Conservation (phyloP, 2,113 vertebrate species). For the Amblyopsis rosae region DNA sequence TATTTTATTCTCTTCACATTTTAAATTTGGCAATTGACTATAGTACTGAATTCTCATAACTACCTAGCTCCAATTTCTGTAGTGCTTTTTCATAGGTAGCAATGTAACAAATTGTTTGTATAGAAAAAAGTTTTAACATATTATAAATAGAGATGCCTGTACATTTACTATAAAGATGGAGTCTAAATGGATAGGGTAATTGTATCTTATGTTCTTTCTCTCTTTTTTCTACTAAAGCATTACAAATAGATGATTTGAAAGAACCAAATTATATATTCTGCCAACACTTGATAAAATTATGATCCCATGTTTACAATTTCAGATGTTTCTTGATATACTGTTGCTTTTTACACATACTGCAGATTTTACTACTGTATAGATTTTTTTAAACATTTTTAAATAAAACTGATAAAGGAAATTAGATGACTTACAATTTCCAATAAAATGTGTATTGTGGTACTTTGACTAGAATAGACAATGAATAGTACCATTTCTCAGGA, state of each 20-base stretch:
- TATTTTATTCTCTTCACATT: not conserved
- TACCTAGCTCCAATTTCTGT: conserved; percentile 2
- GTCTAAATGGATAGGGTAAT: no score
- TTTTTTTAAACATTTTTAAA: conserved; percentile 33
- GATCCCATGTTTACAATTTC: conserved; percentile 53
- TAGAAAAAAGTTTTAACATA: conserved; percentile 2
- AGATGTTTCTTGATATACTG: conserved; percentile 24
- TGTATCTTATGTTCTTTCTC: no score
- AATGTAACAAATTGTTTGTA: conserved; percentile 27
- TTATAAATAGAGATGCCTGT: no score
- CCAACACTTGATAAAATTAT: conserved; percentile 25
- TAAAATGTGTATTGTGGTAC: no score
- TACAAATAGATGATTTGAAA: conserved; percentile 34
- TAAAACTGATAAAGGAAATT: conserved; percentile 20
- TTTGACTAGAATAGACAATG: no score
- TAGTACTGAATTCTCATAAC: conserved; percentile 3
- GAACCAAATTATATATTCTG: conserved; percentile 31
- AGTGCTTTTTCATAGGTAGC: conserved; percentile 19
- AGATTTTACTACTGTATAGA: conserved; percentile 34
- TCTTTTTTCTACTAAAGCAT: no score
- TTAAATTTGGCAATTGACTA: not conserved
- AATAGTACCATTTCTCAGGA: no score
- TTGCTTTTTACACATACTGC: conserved; percentile 11
- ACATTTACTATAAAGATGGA: no score
- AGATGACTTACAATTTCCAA: no score